A percentile compares a stretch with the other conserved stretches of the same genome.
Evolutionary conservation across 2,113 vertebrate species (phyloP).

Genomic region (Hippocampus zosterae): DNA sequence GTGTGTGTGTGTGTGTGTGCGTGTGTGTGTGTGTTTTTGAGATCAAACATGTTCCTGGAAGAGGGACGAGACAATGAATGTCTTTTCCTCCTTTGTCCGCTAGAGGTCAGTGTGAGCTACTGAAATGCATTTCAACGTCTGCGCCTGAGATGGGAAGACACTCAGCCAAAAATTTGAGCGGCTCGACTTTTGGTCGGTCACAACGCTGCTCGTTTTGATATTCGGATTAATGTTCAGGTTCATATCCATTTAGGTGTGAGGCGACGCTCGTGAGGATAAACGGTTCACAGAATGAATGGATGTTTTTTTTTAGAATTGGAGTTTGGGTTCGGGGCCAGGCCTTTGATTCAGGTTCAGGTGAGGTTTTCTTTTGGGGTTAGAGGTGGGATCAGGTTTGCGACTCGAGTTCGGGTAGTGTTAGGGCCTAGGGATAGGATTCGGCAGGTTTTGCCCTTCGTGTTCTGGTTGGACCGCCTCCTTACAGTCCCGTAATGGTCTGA

Average conservation of each 20-base stretch:
- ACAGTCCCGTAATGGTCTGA: too few species aligned
- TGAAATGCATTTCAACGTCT: background rate
- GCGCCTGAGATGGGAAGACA: too few species aligned
- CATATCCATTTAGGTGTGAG: background rate
- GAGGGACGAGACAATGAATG: background rate
- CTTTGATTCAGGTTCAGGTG: background rate
- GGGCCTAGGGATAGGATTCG: background rate
- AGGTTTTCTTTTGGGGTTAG: too few species aligned
- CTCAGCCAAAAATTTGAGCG: too few species aligned
- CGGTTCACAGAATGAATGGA: too few species aligned
- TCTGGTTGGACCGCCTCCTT: background rate
- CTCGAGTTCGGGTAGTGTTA: background rate
- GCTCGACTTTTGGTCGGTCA: too few species aligned
- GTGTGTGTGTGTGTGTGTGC: too few species aligned
- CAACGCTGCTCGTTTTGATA: background rate
- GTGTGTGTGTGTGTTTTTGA: too few species aligned
- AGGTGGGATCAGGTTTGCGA: too few species aligned
- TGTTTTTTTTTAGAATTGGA: background rate
- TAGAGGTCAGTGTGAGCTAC: slow-evolving; percentile 27
- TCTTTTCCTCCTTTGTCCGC: slow-evolving; percentile 20
- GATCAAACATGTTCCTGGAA: background rate
- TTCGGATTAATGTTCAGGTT: background rate
- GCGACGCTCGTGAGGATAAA: too few species aligned
- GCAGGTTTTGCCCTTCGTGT: background rate
- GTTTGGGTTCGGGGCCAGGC: background rate